Base-by-base conservation (phyloP, 2,888 invertebrate species). In the Sesia apiformis region DNA sequence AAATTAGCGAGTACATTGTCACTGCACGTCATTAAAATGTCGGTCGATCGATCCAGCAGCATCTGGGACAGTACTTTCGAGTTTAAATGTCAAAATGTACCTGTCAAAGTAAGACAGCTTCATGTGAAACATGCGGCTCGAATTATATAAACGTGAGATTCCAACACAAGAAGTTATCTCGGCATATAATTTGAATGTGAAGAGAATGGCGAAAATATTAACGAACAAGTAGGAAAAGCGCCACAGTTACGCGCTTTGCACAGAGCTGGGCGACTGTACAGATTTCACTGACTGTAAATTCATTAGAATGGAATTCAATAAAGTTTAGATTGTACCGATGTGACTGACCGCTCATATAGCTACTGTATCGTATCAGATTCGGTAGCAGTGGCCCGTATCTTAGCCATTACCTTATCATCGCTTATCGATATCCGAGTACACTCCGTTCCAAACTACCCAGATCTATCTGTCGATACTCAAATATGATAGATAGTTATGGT, bases 351-450 rank as follows among this genome's bases (percentile, higher is more conserved):
- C 71, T 70, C 70, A 66, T 63, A 69, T 68, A 64, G 76, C 81
- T 81, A 78, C 82, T 68, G 81, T 81, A 63, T 67, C 67, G 67
- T 79, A 81, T 81, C 82, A 81, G 81, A 83, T 84, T 79, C 87
- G 72, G 85, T 84, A 86, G 87, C 84, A 56, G 65, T 65, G 62
- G 60, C 63, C 54, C 60, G 66, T 78, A 81, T 79, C 76, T 67
- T 67, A 70, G 65, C 78, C 84, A 84, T 85, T 84, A 85, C 79
- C 82, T 81, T 84, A 84, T 83, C 83, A 81, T 81, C 74, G 78
- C 79, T 75, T 82, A 84, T 84, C 84, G 76, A 64, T 63, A 59
- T 66, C 63, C 65, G 64, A 58, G 55, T 58, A 65, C 63, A 60
- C 72, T 70, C 70, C 66, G 66, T 52, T 43, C 63, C 66, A 57